phyloP scores from a whole-genome alignment of 2,888 invertebrate genomes.

The Blastobasis adustella region DNA sequence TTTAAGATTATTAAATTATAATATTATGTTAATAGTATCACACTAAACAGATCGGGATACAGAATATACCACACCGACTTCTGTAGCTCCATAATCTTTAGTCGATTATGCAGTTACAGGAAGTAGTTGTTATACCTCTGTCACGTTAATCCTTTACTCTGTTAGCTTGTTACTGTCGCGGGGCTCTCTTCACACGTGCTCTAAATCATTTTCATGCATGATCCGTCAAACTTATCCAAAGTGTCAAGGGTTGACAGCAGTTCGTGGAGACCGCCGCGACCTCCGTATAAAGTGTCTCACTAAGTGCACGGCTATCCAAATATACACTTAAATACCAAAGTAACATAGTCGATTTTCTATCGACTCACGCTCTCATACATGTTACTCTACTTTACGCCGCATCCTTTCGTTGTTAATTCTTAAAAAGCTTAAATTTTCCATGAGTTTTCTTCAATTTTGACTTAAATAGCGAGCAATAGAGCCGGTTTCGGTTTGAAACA shows the following conservation, averaged over 20 bases:
- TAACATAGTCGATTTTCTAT: constrained; percentile 28
- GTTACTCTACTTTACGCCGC: constrained; percentile 34
- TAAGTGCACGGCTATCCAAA: constrained; percentile 5
- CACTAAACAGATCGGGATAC: too few relatives aligned
- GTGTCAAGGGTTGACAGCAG: constrained; percentile 69
- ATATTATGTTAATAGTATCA: too few relatives aligned
- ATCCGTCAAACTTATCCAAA: constrained; percentile 64
- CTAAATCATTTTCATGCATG: constrained; percentile 53
- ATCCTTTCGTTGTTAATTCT: constrained; percentile 30
- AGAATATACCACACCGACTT: too few relatives aligned
- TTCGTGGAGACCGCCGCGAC: constrained; percentile 59
- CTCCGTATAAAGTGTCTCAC: constrained; percentile 41
- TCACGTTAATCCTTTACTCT: too few relatives aligned
- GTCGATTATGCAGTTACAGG: too few relatives aligned
- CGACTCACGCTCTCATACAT: constrained; percentile 28
- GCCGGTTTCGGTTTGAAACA: constrained; percentile 21
- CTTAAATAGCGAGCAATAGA: constrained; percentile 18
- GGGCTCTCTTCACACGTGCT: constrained; percentile 40
- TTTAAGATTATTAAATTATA: too few relatives aligned
- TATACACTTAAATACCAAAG: constrained; percentile 12
- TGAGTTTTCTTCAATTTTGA: constrained; percentile 16
- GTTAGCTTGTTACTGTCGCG: constrained; percentile 25
- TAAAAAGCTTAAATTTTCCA: constrained; percentile 32
- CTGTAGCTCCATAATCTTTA: too few relatives aligned
- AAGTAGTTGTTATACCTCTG: too few relatives aligned